phyloP scores from a whole-genome alignment of 2,888 invertebrate species.

The Halictus quadricinctus region DNA sequence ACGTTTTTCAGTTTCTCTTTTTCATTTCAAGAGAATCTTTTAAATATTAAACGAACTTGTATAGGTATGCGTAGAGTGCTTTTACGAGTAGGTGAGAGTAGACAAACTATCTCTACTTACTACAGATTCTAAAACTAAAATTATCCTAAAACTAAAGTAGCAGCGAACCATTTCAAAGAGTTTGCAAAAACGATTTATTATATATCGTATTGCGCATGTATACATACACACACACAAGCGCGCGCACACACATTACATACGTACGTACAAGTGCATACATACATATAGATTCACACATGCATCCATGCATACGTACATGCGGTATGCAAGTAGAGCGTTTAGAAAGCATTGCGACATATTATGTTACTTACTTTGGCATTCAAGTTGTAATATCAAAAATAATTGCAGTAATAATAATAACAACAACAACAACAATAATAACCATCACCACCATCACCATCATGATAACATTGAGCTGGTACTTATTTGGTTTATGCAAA shows the following conservation, averaged over 20 bases:
- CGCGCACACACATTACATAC: not conserved
- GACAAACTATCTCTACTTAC: not conserved
- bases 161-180: not conserved
- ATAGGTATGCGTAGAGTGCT: not conserved
- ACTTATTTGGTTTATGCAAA: constrained; percentile 35
- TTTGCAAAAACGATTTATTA: constrained; percentile 16
- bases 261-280: not conserved
- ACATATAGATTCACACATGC: no score
- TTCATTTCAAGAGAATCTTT: not conserved
- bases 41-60: not conserved
- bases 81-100: constrained; percentile 4
- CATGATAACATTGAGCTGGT: constrained; percentile 24
- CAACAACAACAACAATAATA: not conserved
- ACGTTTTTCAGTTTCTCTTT: constrained; percentile 1
- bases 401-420: not conserved
- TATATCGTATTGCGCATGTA: not conserved
- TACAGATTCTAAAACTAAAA: constrained; percentile 11
- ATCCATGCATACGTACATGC: no score
- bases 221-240: not conserved
- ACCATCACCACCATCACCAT: not conserved
- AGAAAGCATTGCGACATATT: constrained; percentile 2
- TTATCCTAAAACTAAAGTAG: not conserved
- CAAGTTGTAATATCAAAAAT: not conserved
- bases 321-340: not conserved
- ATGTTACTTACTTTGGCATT: not conserved